A percentile compares a stretch with the other conserved stretches of the same genome.
Conservation (phyloP, 2,113 vertebrate genomes). For the Pandion haliaetus region DNA sequence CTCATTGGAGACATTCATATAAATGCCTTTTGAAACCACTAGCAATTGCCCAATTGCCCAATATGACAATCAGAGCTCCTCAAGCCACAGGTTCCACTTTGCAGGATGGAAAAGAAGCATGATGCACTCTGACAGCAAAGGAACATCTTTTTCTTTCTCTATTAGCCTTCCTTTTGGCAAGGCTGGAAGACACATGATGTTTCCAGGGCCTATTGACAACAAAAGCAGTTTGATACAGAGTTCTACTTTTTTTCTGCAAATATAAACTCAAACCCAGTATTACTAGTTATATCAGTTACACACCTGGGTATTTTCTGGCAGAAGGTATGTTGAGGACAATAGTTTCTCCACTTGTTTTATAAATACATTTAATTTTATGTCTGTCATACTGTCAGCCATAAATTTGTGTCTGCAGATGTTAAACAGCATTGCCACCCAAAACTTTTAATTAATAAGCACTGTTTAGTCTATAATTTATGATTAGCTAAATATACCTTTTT, state of each 20-base stretch:
- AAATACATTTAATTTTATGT: background rate
- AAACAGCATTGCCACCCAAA: background rate
- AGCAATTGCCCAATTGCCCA: slow-evolving; percentile 7
- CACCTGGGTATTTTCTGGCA: background rate
- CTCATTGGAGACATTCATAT: background rate
- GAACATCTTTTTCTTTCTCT: slow-evolving; percentile 21
- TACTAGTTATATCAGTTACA: background rate
- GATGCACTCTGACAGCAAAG: slow-evolving; percentile 34
- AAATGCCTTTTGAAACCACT: background rate
- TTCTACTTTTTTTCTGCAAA: background rate
- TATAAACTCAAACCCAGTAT: background rate
- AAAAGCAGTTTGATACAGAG: background rate
- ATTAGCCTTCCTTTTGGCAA: background rate
- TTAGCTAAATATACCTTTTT: background rate
- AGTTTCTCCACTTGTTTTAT: background rate
- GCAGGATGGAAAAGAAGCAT: background rate
- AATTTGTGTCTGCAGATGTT: background rate
- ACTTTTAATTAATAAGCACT: background rate
- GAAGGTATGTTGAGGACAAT: background rate
- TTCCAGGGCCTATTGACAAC: background rate
- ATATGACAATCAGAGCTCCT: slow-evolving; percentile 12
- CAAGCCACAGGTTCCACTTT: background rate
- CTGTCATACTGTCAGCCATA: background rate
- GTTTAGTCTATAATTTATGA: background rate
- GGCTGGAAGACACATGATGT: slow-evolving; percentile 13